Evolutionary conservation across 2,113 vertebrate species (phyloP).

Genomic region (Cynocephalus volans): DNA sequence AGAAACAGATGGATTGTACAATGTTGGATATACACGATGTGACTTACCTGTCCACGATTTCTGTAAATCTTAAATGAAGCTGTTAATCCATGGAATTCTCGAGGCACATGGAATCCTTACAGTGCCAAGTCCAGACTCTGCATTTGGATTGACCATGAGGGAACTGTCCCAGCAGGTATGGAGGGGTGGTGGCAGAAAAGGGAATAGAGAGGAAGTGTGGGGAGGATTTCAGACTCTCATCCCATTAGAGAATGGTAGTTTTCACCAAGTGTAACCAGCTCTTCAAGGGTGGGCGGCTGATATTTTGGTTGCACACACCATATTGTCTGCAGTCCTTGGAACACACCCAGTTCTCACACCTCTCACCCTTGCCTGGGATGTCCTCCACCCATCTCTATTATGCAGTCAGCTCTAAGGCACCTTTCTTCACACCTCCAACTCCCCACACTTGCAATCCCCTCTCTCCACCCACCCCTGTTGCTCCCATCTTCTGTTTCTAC

Average conservation of each 20-base stretch:
- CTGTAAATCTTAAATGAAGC: neutral
- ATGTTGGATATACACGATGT: neutral
- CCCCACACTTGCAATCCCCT: neutral
- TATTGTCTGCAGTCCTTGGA: neutral
- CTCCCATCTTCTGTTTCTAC: neutral
- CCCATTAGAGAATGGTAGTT: neutral
- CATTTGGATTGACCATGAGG: neutral
- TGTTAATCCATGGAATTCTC: neutral
- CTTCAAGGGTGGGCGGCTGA: neutral
- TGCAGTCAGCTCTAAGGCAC: rapidly evolving
- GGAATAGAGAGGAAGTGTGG: neutral
- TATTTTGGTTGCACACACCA: neutral
- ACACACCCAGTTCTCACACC: neutral
- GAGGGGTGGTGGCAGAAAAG: neutral
- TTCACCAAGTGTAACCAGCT: neutral
- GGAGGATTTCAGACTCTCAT: neutral
- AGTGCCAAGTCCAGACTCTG: neutral
- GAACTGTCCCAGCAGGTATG: neutral
- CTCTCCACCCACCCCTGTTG: neutral
- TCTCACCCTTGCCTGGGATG: neutral
- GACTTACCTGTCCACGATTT: neutral
- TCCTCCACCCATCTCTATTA: neutral
- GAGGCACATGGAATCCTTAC: neutral
- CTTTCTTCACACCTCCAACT: neutral
- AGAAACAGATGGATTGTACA: neutral